Evolutionary conservation across 2,797 vertebrate genomes (phyloP).

Genomic region (Chloroceryle inda): DNA sequence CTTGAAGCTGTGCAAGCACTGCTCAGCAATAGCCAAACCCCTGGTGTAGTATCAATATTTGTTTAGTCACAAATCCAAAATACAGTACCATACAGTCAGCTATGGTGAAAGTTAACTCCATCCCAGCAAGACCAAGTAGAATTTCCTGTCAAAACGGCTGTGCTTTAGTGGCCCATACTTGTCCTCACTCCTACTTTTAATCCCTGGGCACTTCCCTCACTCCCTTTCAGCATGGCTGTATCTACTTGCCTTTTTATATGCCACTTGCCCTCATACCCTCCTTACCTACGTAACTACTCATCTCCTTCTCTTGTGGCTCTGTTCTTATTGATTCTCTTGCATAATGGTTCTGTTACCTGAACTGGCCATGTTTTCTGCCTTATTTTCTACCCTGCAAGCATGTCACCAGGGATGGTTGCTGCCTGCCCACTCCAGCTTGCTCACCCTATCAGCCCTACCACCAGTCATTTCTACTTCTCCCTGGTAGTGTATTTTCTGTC

Average conservation of each 20-base stretch:
- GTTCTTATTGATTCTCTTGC: neutral
- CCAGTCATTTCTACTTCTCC: neutral
- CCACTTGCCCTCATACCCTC: neutral
- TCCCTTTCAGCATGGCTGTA: neutral
- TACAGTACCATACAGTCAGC: accelerated
- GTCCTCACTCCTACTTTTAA: neutral
- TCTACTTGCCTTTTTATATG: neutral
- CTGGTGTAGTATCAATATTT: neutral
- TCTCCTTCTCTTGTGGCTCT: neutral
- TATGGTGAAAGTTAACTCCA: neutral
- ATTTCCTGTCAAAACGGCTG: neutral
- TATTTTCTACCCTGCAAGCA: neutral
- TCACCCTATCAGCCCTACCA: neutral
- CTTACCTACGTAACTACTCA: neutral
- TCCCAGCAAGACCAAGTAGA: neutral
- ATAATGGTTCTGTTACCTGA: neutral
- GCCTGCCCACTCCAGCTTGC: neutral
- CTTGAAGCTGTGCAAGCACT: neutral
- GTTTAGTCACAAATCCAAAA: neutral
- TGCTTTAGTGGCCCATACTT: neutral
- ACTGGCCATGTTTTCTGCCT: neutral
- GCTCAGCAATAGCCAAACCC: neutral
- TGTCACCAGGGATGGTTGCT: neutral
- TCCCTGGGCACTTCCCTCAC: neutral
- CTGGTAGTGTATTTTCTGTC: neutral